Conservation (phyloP, 2,888 invertebrate genomes). For the Marasmarcha lunaedactyla region DNA sequence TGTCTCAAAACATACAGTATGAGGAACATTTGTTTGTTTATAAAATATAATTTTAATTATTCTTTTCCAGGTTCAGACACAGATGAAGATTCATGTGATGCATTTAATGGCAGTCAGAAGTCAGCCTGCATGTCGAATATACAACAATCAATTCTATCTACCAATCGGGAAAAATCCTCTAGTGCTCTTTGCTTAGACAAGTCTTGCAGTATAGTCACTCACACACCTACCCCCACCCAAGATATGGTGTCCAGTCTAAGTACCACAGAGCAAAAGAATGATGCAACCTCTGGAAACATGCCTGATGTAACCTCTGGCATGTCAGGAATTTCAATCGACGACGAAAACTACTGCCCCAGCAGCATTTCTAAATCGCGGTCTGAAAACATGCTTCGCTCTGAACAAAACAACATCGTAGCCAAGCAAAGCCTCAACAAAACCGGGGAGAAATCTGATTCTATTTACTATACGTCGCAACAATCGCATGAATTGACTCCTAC, state of each 20-base stretch:
- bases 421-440: conserved; percentile 33
- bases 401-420: conserved; percentile 37
- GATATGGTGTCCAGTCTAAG: conserved; percentile 67
- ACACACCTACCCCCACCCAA: conserved; percentile 63
- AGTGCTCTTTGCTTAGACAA: conserved; percentile 62
- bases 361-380: conserved; percentile 63
- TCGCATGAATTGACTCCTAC: conserved; percentile 60
- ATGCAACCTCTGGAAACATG: conserved; percentile 37
- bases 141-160: conserved; percentile 51
- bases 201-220: conserved; percentile 55
- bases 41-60: too few species aligned
- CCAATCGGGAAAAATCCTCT: conserved; percentile 55
- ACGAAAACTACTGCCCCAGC: conserved; percentile 54
- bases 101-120: conserved; percentile 61
- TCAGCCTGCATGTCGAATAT: conserved; percentile 58
- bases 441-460: conserved; percentile 54
- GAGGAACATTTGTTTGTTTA: too few species aligned
- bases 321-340: conserved; percentile 63
- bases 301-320: conserved; percentile 61
- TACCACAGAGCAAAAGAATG: conserved; percentile 59
- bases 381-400: conserved; percentile 57
- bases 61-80: conserved; percentile 45
- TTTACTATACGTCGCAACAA: conserved; percentile 61
- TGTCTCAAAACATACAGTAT: too few species aligned
- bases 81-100: conserved; percentile 60